phyloP scores from a whole-genome alignment of 2,888 invertebrate species.

The Fissipunctia ypsillon region DNA sequence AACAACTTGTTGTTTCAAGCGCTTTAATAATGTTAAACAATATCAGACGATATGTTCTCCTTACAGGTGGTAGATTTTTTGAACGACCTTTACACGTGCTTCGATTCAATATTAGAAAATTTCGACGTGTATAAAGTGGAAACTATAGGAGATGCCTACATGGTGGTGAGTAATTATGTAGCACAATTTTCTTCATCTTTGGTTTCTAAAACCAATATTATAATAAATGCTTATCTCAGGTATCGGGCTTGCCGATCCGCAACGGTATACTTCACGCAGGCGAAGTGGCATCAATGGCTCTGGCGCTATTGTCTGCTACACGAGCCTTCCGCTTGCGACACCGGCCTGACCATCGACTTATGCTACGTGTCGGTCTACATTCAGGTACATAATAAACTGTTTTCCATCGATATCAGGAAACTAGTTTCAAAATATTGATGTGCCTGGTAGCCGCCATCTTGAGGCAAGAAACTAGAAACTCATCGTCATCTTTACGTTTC shows the following conservation, averaged over 20 bases:
- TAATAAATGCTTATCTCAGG: constrained; percentile 82
- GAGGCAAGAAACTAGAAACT: background rate
- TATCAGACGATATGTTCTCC: background rate
- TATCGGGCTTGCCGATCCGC: constrained; percentile 96
- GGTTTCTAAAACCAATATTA: too few relatives aligned
- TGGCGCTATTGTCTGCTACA: constrained; percentile 95
- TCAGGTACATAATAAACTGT: constrained; percentile 91
- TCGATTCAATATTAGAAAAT: constrained; percentile 97
- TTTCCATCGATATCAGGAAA: background rate
- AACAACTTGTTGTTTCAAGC: background rate
- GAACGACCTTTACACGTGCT: constrained; percentile 98
- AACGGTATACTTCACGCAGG: constrained; percentile 97
- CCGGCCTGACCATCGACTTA: constrained; percentile 95
- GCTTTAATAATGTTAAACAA: background rate
- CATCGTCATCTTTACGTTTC: constrained; percentile 33
- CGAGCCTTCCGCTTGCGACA: constrained; percentile 97
- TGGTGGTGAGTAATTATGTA: constrained; percentile 93
- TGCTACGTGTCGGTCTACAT: constrained; percentile 97
- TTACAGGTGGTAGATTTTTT: constrained; percentile 97
- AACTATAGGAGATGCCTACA: constrained; percentile 97
- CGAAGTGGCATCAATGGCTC: constrained; percentile 98
- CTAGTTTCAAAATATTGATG: background rate
- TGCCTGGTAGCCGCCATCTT: background rate
- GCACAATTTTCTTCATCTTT: background rate
- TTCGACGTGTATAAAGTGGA: constrained; percentile 98